Evolutionary conservation across 2,113 vertebrate genomes (phyloP), one percentile per base, ranked within the genome.

Genomic region (Notarius lentiginosus): DNA sequence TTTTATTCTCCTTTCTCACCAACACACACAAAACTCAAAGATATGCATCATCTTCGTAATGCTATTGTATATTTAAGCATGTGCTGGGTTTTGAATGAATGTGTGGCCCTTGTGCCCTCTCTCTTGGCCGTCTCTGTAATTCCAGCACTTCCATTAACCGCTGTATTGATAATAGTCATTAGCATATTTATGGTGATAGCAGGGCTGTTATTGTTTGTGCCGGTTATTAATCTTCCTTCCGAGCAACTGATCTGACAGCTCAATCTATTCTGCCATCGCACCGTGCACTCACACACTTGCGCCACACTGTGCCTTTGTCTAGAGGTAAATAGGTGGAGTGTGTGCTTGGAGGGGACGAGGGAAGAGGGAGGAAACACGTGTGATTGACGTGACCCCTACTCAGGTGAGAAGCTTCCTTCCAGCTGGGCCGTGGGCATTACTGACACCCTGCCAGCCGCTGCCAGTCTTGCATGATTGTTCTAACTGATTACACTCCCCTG

Each of bases 151-250:
- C 96, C 97, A 97, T 97, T 96, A 96, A 88, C 90, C 93, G 94
- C 95, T 96, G 96, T 98, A 96, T 97, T 96, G 97, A 95, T 97
- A 97, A 96, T 95, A 93, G 91, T 92, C 94, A 97, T 99, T 99
- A 97, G 97, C 98, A 99, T 99, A 99, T 99, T 99, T 97, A 99
- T 99, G 97, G 97, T 98, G 96, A 97, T 96, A 96, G 97, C 96
- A 96, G 97, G 96, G 96, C 95, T 96, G 97, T 98, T 98, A 99
- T 99, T 99, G 97, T 99, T 97, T 95, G 92, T 93, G 90, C 90
- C 93, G 96, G 95, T 96, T 97, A 99, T 99, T 99, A 98, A 99
- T 99, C 98, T 98, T 99, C 97, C 96, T 98, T 97, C 95, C 95
- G 95, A 96, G 96, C 97, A 95, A 96, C 92, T 91, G 93, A 90